phyloP scores from a whole-genome alignment of 2,113 vertebrate genomes.

The Triplophysa rosa region DNA sequence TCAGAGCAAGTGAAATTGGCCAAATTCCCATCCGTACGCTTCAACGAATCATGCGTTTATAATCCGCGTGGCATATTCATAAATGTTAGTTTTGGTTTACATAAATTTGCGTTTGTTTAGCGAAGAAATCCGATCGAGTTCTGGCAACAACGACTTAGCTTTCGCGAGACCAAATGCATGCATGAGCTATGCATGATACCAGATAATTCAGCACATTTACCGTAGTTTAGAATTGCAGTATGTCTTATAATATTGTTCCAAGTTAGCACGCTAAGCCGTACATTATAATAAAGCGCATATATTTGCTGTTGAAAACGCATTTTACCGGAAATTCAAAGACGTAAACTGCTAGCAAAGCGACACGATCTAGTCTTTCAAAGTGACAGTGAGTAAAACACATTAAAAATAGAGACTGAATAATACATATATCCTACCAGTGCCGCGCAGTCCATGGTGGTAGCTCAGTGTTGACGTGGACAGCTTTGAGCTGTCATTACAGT shows the following conservation, averaged over 20 bases:
- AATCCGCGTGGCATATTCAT: neutral
- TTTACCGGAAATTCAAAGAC: neutral
- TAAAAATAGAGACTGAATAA: neutral
- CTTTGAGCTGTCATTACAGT: constrained; percentile 75
- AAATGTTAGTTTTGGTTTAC: neutral
- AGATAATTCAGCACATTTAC: neutral
- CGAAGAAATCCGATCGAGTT: neutral
- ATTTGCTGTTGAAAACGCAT: constrained; percentile 54
- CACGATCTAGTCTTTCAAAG: neutral
- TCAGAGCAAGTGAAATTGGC: neutral
- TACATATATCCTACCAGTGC: constrained; percentile 69
- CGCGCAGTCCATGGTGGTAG: constrained; percentile 73
- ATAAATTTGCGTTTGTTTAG: neutral
- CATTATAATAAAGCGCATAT: neutral
- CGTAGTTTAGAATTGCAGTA: neutral
- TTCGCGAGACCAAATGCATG: neutral
- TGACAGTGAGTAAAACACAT: neutral
- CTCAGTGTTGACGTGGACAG: constrained; percentile 81
- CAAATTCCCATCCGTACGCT: neutral
- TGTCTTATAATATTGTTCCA: constrained; percentile 20
- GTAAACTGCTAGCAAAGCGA: neutral
- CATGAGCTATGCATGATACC: neutral
- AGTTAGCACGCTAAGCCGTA: constrained; percentile 36
- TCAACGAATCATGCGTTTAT: neutral
- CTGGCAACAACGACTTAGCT: neutral